Evolutionary conservation across 2,888 invertebrate genomes (phyloP).

Genomic region (Drosophila sordidapex): DNA sequence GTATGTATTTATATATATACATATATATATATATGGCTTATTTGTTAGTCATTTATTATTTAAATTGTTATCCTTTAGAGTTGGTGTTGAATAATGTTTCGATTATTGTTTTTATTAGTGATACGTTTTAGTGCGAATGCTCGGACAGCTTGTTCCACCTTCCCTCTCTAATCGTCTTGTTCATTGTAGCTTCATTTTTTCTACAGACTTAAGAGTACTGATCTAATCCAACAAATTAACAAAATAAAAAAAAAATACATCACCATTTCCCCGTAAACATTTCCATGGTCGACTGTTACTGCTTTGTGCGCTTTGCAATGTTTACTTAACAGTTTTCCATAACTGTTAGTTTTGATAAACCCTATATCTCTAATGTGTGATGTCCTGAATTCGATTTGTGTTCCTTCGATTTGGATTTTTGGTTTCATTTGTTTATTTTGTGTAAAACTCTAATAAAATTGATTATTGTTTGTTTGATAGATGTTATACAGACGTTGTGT

Average conservation of each 20-base stretch:
- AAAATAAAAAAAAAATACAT: slow-evolving; percentile 3
- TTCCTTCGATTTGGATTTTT: slow-evolving; percentile 14
- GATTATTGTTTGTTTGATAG: slow-evolving; percentile 78
- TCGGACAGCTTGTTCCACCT: slow-evolving; percentile 62
- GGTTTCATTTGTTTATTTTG: slow-evolving; percentile 27
- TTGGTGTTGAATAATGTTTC: slow-evolving; percentile 57
- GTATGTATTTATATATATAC: slow-evolving; percentile 18
- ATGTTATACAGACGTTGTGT: slow-evolving; percentile 65
- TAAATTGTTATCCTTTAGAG: slow-evolving; percentile 58
- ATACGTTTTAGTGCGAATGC: slow-evolving; percentile 71
- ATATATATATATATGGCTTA: slow-evolving; percentile 39
- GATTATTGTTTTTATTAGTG: slow-evolving; percentile 74
- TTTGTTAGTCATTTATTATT: slow-evolving; percentile 42
- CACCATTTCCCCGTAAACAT: slow-evolving; percentile 32
- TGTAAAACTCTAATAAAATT: slow-evolving; percentile 80
- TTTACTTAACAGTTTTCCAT: slow-evolving; percentile 9
- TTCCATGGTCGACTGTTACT: slow-evolving; percentile 61
- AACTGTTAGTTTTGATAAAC: slow-evolving; percentile 13
- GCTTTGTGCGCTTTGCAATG: slow-evolving; percentile 60
- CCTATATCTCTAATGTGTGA: slow-evolving; percentile 3
- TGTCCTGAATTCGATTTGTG: slow-evolving; percentile 8
- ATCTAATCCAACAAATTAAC: slow-evolving; percentile 7
- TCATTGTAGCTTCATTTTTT: slow-evolving; percentile 15
- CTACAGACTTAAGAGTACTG: slow-evolving; percentile 13
- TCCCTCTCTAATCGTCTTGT: slow-evolving; percentile 21